Base-by-base conservation (phyloP, 2,797 vertebrate genomes). In the Adelosebastes latens region DNA sequence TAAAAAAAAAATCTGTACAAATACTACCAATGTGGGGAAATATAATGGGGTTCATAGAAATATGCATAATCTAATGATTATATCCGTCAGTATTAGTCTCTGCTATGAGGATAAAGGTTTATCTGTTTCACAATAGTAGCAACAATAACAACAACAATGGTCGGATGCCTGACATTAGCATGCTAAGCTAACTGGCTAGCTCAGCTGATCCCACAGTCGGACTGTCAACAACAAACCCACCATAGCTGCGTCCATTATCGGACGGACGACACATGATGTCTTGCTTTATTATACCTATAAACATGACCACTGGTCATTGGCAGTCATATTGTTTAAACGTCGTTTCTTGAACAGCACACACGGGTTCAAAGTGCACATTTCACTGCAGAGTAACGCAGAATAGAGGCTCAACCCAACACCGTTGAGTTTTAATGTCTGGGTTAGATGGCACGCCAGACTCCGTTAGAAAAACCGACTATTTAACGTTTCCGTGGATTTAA, bases 141-240 rank as follows among this genome's bases (percentile, higher is more conserved):
- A 52, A n/a, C 20, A 20, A 4, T 52, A 39, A 24, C 16, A 36
- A 0, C n/a, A 36, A 4, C 27, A 27, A 32, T 13, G 61, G 25
- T 63, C 10, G 8, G 62, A 31, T 32, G 60, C 24, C 14, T 77
- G 42, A 56, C 22, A 22, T 75, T 84, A 79, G 69, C 78, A 68
- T 81, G 82, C 66, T 68, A 81, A 64, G 85, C 82, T 89, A 89
- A 80, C 31, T 20, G 73, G 60, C 79, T 75, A 70, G n/a, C 85
- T 77, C 88, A 88, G 82, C 88, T 92, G 88, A 91, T 85, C 52
- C 25, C 64, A 46, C 64, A 46, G 25, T n/a, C 64, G 56, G 18
- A 80, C 72, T 89, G 85, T 88, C 83, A 88, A 92, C 84, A 88
- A 85, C 83, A 86, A 88, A 83, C 75, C 46, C 11, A 20, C 12